Base-by-base conservation (phyloP, 2,888 invertebrate genomes). In the Idaea biselata region DNA sequence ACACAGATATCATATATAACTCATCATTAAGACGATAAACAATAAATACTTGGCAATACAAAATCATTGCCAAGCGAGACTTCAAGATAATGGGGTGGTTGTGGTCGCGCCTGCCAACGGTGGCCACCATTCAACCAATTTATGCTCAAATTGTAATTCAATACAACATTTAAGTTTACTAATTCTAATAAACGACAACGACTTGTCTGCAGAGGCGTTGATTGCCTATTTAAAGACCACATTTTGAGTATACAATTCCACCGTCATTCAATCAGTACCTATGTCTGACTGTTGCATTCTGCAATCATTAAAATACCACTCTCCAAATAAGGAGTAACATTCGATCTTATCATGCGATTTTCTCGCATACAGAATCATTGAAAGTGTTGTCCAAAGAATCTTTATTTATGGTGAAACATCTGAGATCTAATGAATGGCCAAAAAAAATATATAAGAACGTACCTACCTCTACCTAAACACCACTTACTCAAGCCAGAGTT, bases 11-110 rank as follows among this genome's bases (percentile, higher is more conserved):
- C 72, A 63, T 33, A 70, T 78, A 85, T 86, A 84, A 84, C 79
- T 86, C 75, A 70, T 82, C 77, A 81, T 84, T 85, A 83, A 70
- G 77, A 74, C 76, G 68, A 78, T 83, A 83, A 81, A 82, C 80
- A 80, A 69, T 73, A 71, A 74, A 74, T 78, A 78, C 81, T 73
- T 76, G 81, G 78, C 79, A 75, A 80, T 80, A 83, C 72, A 73
- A 74, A 80, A 73, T 75, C 78, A 81, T 79, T 81, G 74, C 76
- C 73, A 74, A 73, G 69, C 67, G 64, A 69, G 73, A 44, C 65
- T 68, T 58, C 58, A 56, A 53, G 60, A 76, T 80, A 82, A 83
- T 83, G 74, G 64, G 75, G 75, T 69, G 73, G 72, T 76, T 75
- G 77, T 74, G 67, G 73, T 74, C 66, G 60, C 60, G 67, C 63